These are phyloP conservation scores for Scartelaos histophorus DNA, from an alignment of 2,113 vertebrate genomes.

Conservation along the genomic window DNA sequence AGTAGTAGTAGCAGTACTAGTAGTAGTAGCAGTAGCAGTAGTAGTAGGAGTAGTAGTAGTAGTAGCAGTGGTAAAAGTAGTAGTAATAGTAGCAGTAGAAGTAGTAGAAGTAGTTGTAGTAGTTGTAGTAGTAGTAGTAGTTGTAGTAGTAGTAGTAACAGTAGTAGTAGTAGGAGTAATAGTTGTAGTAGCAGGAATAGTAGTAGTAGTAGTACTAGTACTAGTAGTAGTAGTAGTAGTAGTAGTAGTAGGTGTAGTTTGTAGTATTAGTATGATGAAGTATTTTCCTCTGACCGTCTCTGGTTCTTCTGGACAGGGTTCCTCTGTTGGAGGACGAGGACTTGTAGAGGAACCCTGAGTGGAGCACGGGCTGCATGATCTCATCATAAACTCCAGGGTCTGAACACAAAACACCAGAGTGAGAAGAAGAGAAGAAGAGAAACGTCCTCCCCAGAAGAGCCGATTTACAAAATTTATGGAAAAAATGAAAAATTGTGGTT, in stretches of 20 bases:
- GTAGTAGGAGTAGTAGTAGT: no score
- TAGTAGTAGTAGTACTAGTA: not conserved
- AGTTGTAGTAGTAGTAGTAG: no score
- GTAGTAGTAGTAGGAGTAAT: not conserved
- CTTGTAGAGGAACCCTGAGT: slow-evolving; percentile 88
- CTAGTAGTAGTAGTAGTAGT: not conserved
- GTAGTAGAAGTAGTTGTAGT: no score
- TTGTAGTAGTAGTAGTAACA: not conserved
- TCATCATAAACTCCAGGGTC: slow-evolving; percentile 88
- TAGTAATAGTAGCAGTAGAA: no score
- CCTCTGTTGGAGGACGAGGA: slow-evolving; percentile 71
- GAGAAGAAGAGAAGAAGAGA: not conserved
- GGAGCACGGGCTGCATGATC: slow-evolving; percentile 85
- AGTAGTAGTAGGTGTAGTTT: not conserved
- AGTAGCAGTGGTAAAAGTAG: no score
- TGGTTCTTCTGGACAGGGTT: slow-evolving; percentile 78
- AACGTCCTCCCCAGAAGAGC: not conserved
- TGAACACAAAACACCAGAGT: slow-evolving; percentile 17
- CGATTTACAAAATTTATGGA: not conserved
- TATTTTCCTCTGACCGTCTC: slow-evolving; percentile 76
- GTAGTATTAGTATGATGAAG: not conserved
- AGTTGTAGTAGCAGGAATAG: not conserved
- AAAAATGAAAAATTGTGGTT: no score
- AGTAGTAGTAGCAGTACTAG: no score
- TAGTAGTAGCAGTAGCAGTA: no score